phyloP scores from a whole-genome alignment of 2,888 invertebrate genomes.

The Ctena decussata region DNA sequence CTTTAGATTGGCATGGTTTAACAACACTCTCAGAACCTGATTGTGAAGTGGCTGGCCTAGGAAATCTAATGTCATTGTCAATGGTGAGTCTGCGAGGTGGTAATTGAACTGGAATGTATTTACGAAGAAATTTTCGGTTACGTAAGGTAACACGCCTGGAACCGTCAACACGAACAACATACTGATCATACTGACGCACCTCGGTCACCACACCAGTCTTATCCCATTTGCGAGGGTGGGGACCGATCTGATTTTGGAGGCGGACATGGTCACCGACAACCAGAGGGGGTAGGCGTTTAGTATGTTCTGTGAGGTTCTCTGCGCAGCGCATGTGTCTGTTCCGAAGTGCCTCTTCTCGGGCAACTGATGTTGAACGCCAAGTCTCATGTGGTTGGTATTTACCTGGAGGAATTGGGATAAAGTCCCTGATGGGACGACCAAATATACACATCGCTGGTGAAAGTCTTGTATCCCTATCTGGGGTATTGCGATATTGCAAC shows the following conservation, averaged over 20 bases:
- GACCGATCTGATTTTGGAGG: constrained; percentile 70
- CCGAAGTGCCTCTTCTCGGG: constrained; percentile 64
- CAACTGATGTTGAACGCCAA: constrained; percentile 61
- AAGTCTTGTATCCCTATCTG: no score
- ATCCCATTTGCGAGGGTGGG: constrained; percentile 72
- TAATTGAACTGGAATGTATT: constrained; percentile 39
- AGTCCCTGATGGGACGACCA: no score
- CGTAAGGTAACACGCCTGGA: constrained; percentile 63
- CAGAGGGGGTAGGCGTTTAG: constrained; percentile 53
- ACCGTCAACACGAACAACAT: constrained; percentile 58
- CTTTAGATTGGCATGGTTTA: no score
- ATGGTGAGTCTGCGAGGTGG: background rate
- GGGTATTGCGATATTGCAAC: no score
- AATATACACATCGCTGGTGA: no score
- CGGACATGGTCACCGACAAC: constrained; percentile 64
- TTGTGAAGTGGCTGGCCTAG: background rate
- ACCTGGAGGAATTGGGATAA: constrained; percentile 45
- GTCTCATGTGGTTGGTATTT: constrained; percentile 59
- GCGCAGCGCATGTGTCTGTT: constrained; percentile 66
- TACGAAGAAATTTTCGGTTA: constrained; percentile 61
- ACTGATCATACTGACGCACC: constrained; percentile 69
- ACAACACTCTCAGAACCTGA: no score
- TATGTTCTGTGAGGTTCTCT: constrained; percentile 64
- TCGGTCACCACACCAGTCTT: constrained; percentile 70
- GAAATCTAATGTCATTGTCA: constrained; percentile 10